phyloP scores from a whole-genome alignment of 2,888 invertebrate genomes.

The Ophioninae sp. region DNA sequence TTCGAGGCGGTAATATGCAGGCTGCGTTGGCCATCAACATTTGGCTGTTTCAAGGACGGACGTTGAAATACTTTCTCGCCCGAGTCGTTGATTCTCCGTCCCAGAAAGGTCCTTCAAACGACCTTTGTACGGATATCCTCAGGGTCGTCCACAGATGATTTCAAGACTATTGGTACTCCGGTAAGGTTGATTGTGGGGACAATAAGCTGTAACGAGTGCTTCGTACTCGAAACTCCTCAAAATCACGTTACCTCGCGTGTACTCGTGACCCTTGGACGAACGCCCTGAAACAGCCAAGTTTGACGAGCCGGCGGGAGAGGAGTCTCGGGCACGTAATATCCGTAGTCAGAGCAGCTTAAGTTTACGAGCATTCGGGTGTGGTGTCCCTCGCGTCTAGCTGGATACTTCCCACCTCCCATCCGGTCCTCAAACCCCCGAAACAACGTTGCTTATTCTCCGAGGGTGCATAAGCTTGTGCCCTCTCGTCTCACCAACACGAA shows the following conservation, averaged over 20 bases:
- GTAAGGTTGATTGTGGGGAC: neutral
- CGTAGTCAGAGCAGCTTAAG: slow-evolving; percentile 64
- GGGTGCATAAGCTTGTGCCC: slow-evolving; percentile 17
- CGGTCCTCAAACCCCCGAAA: slow-evolving; percentile 30
- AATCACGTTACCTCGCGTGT: neutral
- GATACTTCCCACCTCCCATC: slow-evolving; percentile 36
- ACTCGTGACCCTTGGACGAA: slow-evolving; percentile 59
- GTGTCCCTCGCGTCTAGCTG: slow-evolving; percentile 47
- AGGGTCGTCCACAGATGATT: neutral
- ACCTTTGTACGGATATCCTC: neutral
- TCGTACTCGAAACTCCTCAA: neutral
- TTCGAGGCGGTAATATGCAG: neutral
- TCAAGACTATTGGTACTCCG: neutral
- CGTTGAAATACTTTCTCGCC: neutral
- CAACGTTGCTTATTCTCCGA: slow-evolving; percentile 20
- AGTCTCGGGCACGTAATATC: slow-evolving; percentile 66
- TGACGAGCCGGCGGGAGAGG: slow-evolving; percentile 61
- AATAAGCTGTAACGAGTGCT: neutral
- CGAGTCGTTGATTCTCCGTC: neutral
- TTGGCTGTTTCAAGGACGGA: neutral
- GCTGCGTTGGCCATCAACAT: neutral
- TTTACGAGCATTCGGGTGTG: slow-evolving; percentile 62
- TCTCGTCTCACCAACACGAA: slow-evolving; percentile 32
- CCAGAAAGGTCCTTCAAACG: neutral
- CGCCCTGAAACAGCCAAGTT: slow-evolving; percentile 61